A percentile compares a stretch with the other conserved stretches of the same genome.
Conservation (phyloP, 2,888 invertebrate species). For the Acrobasis consociella region DNA sequence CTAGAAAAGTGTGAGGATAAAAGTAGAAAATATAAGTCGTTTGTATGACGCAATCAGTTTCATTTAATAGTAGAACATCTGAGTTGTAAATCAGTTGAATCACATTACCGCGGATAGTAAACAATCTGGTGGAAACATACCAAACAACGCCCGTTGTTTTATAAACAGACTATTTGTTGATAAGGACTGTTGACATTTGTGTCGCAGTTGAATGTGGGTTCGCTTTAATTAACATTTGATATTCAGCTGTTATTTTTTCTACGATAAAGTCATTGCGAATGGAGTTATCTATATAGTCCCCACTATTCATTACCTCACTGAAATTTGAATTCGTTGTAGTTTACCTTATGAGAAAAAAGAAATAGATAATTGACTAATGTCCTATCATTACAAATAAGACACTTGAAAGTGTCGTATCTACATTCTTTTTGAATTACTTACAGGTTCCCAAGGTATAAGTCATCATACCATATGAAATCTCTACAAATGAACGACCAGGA, state of each 20-base stretch:
- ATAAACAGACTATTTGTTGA: not conserved
- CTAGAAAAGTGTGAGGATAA: too few relatives aligned
- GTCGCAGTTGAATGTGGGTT: not conserved
- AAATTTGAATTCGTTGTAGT: too few relatives aligned
- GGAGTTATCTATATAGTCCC: too few relatives aligned
- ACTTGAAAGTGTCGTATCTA: too few relatives aligned
- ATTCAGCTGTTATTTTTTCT: not conserved
- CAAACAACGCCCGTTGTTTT: not conserved
- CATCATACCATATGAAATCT: too few relatives aligned
- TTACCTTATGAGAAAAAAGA: too few relatives aligned
- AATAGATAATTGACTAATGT: too few relatives aligned
- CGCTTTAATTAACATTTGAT: not conserved
- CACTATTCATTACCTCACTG: too few relatives aligned
- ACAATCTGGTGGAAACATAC: not conserved
- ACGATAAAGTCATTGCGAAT: not conserved
- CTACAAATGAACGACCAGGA: too few relatives aligned
- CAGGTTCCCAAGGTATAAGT: too few relatives aligned
- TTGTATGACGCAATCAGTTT: not conserved
- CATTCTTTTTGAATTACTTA: too few relatives aligned
- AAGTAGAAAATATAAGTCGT: not conserved
- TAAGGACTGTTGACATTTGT: not conserved
- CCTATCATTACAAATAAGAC: too few relatives aligned
- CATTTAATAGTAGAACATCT: not conserved
- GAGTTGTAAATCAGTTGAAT: not conserved
- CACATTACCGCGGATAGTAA: not conserved